Base-by-base conservation (phyloP, 2,888 invertebrate species). In the Idaea aversata region DNA sequence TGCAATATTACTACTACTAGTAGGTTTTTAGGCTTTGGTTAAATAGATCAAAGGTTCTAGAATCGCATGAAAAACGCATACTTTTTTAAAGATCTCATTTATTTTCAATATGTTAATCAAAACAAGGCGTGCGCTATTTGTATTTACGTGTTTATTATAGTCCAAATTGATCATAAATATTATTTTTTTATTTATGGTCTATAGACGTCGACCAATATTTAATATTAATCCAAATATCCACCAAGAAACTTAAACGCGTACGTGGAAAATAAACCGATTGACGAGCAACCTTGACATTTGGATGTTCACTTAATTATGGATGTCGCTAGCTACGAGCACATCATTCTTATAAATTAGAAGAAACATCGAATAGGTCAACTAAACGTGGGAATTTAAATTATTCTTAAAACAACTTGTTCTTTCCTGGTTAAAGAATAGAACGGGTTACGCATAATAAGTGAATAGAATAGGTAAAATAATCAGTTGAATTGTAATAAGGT, bases 201-300 rank as follows among this genome's bases (percentile, higher is more conserved):
- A 47, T 13, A 47, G 47, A 13, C 13, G 10, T 5, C 47, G 47
- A 47, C 47, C 13, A 47, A 47, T 47, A 10, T 10, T 47, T 47
- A 13, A 13, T 47, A 47, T 10, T 47, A 47, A 47, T 47, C 47
- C 47, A 47, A 10, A 61, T 61, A 25, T 10, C 47, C 15, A 2
- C 5, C 4, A 47, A 47, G 47, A 13, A 47, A 47, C 47, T 6
- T 47, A 15, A 38, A 61, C 58, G 64, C 67, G 65, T 71, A 59
- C 38, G 64, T 47, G 38, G 70, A 72, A 73, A 77, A 61, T 59
- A 36, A 70, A 75, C 63, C 64, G 64, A 61, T 63, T 47, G 36
- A 38, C 34, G 59, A 36, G 5, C 34, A 70, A 61, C 79, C 80
- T 76, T 79, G 76, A 77, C 72, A 75, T 80, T 76, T 75, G 60